These are phyloP conservation scores for Empidonax traillii DNA, from an alignment of 2,113 vertebrate genomes.

Conservation along the genomic window DNA sequence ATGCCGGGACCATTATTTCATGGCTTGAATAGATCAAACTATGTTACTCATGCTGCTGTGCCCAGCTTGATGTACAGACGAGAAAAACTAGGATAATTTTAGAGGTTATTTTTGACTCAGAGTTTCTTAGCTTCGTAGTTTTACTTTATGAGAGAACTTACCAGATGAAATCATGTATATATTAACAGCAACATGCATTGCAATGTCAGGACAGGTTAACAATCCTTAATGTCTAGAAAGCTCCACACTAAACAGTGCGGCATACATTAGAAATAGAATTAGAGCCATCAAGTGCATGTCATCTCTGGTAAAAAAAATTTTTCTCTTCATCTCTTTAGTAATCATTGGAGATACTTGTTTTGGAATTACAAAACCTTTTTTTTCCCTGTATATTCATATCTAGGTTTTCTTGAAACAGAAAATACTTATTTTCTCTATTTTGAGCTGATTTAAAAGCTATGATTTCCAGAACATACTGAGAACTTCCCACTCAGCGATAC, in stretches of 20 bases:
- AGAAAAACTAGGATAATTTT: not conserved
- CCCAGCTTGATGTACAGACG: not conserved
- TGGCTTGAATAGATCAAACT: conserved; percentile 5
- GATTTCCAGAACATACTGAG: not conserved
- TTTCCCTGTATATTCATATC: not conserved
- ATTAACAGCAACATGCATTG: not conserved
- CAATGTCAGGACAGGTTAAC: not conserved
- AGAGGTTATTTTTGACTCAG: not conserved
- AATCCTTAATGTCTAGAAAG: not conserved
- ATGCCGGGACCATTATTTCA: not conserved
- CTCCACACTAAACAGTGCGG: not conserved
- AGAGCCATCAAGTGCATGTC: not conserved
- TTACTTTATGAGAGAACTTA: not conserved
- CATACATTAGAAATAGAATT: not conserved
- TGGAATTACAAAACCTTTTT: not conserved
- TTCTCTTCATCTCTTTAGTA: not conserved
- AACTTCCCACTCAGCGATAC: not conserved
- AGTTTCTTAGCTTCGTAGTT: not conserved
- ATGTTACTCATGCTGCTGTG: not conserved
- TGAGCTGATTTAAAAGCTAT: not conserved
- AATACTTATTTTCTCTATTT: not conserved
- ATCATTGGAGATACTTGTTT: not conserved
- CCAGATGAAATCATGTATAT: not conserved
- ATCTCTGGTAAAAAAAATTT: fast-evolving
- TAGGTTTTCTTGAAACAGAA: not conserved